Conservation (phyloP, 1,140 invertebrate genomes). For the Gonatopus flavifemur region DNA sequence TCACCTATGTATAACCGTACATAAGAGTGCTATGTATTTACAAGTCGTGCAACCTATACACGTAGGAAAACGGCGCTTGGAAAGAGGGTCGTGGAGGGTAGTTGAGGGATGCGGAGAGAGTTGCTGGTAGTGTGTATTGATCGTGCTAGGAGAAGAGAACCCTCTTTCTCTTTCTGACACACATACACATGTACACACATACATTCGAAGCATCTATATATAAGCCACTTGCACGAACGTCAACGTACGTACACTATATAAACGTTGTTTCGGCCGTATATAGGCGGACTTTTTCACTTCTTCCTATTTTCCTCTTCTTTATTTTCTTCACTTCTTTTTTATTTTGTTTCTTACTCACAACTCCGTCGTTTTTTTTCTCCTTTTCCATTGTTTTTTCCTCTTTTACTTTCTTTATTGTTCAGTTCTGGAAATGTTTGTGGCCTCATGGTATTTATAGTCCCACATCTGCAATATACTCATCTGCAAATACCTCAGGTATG, state of each 20-base stretch:
- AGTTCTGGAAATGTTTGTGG: too few species aligned
- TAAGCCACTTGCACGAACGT: slow-evolving; percentile 31
- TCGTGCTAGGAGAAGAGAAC: slow-evolving; percentile 34
- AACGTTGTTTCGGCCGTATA: slow-evolving; percentile 21
- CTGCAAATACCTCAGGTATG: too few species aligned
- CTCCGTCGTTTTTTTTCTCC: not conserved
- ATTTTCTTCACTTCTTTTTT: not conserved
- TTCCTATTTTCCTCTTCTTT: too few species aligned
- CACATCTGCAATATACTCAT: too few species aligned
- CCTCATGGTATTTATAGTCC: too few species aligned
- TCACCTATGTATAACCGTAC: too few species aligned
- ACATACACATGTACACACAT: too few species aligned
- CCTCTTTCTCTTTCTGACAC: slow-evolving; percentile 5
- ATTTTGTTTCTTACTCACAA: not conserved
- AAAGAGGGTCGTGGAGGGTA: slow-evolving; percentile 20
- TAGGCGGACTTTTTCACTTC: not conserved
- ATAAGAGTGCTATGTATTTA: too few species aligned
- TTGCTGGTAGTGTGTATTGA: slow-evolving; percentile 46
- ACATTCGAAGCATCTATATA: too few species aligned
- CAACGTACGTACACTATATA: slow-evolving; percentile 28
- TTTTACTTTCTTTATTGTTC: not conserved
- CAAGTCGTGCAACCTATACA: too few species aligned
- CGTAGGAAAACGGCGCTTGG: too few species aligned
- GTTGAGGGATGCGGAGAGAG: slow-evolving; percentile 25
- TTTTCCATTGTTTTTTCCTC: not conserved